Evolutionary conservation across 92 coral and sea anemone species (phyloP), one percentile per base, ranked within the genome.

Genomic region (Isaurus tuberculatus): DNA sequence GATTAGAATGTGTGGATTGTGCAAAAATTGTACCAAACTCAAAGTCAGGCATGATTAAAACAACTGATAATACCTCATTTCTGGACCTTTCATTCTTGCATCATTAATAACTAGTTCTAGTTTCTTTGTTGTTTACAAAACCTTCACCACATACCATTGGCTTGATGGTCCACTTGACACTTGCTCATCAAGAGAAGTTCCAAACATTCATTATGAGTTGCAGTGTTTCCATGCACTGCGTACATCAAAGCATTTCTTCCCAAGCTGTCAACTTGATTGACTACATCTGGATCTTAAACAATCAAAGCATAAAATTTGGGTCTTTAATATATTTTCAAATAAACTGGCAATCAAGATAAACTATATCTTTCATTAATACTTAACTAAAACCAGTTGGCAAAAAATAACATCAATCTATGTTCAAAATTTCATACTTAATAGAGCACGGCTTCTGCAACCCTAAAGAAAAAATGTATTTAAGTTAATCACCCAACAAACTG

Each of bases 191-290:
- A 87, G 27, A 95, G 68, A 57, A 79, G 73, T 36, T 95, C 90
- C 72, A 95, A 84, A 68, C 96, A 94, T 51, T 94, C 92, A 23
- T 82, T 58, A 30, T 93, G 95, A 40, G 33, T 58, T 8, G 66
- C 88, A 2, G 92, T 89, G 31, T 92, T 90, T 22, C 98, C 98
- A 83, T 91, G 98, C 2, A 95, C 92, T 42, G 91, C 87, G 72
- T 95, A 93, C 98, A 95, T 95, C 16, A 90, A 81, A 13, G 91
- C 94, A 88, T 92, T 94, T 16, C 97, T 86, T 22, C 98, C 98
- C 23, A 95, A 84, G 17, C 91, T 92, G 89, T 95, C 98, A 28
- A 84, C 92, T 51, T 89, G 89, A 63, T 83, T 72, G 19, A 81
- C 65, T 31, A 72, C 86, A 51, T 55, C 84, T 46, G 89, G 75